Conservation (phyloP, 2,888 invertebrate species). For the Chalcis sispes region DNA sequence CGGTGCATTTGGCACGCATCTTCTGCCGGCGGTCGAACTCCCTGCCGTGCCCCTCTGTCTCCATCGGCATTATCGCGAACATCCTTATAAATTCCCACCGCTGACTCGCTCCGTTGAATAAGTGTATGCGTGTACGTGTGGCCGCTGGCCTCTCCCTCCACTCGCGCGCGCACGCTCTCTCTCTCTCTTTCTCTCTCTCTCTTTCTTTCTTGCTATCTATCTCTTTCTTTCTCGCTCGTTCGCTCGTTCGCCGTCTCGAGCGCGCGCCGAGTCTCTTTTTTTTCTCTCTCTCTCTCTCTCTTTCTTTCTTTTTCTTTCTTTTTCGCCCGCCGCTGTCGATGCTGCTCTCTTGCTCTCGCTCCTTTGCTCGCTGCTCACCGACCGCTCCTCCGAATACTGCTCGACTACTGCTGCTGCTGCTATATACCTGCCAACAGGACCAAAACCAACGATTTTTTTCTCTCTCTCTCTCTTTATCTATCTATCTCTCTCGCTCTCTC, state of each 20-base stretch:
- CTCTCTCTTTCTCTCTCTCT: conserved; percentile 58
- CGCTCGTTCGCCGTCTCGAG: too few relatives aligned
- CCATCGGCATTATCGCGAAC: conserved; percentile 77
- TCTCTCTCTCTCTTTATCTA: too few relatives aligned
- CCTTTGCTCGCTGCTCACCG: too few relatives aligned
- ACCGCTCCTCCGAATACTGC: conserved; percentile 63
- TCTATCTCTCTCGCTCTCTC: too few relatives aligned
- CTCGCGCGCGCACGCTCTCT: conserved; percentile 46
- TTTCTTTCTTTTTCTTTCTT: conserved; percentile 22
- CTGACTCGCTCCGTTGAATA: conserved; percentile 59
- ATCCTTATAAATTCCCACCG: conserved; percentile 76
- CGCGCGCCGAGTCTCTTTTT: too few relatives aligned
- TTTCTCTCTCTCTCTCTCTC: too few relatives aligned
- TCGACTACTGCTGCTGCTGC: conserved; percentile 64
- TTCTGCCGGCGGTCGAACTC: conserved; percentile 81
- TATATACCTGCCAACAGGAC: conserved; percentile 57
- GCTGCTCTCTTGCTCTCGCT: background rate
- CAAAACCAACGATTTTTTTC: conserved; percentile 1
- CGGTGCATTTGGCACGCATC: conserved; percentile 76
- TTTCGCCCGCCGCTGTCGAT: background rate
- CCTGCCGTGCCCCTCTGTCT: conserved; percentile 76
- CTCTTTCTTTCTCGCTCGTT: background rate
- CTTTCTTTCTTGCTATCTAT: conserved; percentile 29
- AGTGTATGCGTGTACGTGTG: conserved; percentile 5
- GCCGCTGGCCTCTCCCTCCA: conserved; percentile 59